Conservation (phyloP, 1,140 invertebrate genomes). For the Lasaia peninsularis region DNA sequence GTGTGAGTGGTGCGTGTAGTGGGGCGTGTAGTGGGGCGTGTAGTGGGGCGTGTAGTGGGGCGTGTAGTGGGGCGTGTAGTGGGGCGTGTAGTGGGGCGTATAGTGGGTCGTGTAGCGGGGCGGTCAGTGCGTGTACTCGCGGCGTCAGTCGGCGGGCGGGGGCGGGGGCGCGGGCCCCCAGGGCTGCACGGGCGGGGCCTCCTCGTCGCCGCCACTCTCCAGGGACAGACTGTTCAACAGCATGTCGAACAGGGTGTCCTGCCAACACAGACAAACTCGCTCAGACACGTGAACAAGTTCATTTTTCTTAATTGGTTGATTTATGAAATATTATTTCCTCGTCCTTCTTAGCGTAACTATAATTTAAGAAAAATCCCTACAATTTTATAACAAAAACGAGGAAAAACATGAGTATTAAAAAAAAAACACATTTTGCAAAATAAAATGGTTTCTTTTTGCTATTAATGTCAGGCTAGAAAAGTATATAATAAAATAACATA, state of each 20-base stretch:
- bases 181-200: conserved; percentile 43
- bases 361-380: too few relatives aligned
- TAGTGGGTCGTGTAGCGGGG: neutral
- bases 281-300: too few relatives aligned
- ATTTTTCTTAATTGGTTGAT: neutral
- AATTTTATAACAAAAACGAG: too few relatives aligned
- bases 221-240: conserved; percentile 56
- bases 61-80: neutral
- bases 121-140: conserved; percentile 41
- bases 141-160: conserved; percentile 23
- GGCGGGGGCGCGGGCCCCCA: conserved; percentile 36
- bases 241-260: conserved; percentile 67
- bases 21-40: neutral
- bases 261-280: conserved; percentile 7
- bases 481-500: too few relatives aligned
- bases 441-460: too few relatives aligned
- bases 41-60: neutral
- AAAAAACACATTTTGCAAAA: too few relatives aligned
- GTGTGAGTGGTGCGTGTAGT: neutral
- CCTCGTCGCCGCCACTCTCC: conserved; percentile 34
- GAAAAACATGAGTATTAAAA: too few relatives aligned
- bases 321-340: neutral
- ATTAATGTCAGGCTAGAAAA: too few relatives aligned
- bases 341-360: neutral
- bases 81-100: neutral